Conservation (phyloP, 1,140 invertebrate genomes). For the Drosophila pandora region DNA sequence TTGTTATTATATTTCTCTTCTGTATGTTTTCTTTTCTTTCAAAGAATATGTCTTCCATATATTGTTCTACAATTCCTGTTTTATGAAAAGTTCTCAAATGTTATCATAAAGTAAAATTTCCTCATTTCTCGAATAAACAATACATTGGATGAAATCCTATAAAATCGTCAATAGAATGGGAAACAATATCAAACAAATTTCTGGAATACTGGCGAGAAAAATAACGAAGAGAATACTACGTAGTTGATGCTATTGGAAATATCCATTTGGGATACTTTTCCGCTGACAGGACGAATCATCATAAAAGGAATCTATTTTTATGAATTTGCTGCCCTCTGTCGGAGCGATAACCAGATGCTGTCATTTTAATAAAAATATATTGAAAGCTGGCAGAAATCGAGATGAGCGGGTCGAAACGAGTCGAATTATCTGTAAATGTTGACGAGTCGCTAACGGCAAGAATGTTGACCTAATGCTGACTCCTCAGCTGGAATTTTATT, state of each 20-base stretch:
- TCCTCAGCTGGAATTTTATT: slow-evolving; percentile 43
- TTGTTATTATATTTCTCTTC: too few relatives aligned
- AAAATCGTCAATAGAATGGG: background rate
- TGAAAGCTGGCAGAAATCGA: slow-evolving; percentile 57
- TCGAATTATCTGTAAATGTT: slow-evolving; percentile 47
- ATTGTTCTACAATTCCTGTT: too few relatives aligned
- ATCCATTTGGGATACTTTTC: slow-evolving; percentile 6
- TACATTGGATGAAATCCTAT: background rate
- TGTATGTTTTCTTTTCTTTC: too few relatives aligned
- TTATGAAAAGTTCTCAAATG: background rate
- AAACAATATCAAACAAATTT: slow-evolving; percentile 14
- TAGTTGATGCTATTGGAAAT: slow-evolving; percentile 11
- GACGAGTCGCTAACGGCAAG: slow-evolving; percentile 46
- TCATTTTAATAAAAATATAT: slow-evolving; percentile 61
- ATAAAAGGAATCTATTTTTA: slow-evolving; percentile 45
- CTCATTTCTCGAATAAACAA: background rate
- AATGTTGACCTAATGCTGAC: slow-evolving; percentile 47
- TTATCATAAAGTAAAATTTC: too few relatives aligned
- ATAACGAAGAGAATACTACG: background rate
- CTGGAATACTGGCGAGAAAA: slow-evolving; percentile 9
- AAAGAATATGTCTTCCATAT: too few relatives aligned
- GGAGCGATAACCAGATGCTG: slow-evolving; percentile 43
- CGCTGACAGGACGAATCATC: slow-evolving; percentile 43
- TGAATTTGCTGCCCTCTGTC: slow-evolving; percentile 35
- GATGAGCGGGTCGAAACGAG: slow-evolving; percentile 22